phyloP scores from a whole-genome alignment of 64 coral and sea anemone genomes.

The Montipora foliosa region DNA sequence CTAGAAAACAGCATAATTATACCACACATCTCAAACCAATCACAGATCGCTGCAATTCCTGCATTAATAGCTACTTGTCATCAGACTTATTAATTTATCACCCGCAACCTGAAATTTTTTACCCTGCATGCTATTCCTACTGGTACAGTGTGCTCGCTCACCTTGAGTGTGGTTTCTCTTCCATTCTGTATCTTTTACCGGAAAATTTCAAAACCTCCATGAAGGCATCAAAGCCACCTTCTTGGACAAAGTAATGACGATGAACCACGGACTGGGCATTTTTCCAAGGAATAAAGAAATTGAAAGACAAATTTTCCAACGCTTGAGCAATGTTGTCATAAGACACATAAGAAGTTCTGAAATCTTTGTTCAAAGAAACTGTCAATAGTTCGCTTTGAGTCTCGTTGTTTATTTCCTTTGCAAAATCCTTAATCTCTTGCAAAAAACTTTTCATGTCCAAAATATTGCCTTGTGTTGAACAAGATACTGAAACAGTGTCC shows the following conservation, averaged over 20 bases:
- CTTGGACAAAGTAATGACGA: slow-evolving; percentile 93
- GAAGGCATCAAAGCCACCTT: slow-evolving; percentile 89
- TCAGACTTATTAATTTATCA: too few species aligned
- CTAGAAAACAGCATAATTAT: too few species aligned
- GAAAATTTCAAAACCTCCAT: slow-evolving; percentile 86
- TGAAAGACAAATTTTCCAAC: slow-evolving; percentile 77
- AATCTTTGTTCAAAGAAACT: background rate
- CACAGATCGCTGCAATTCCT: too few species aligned
- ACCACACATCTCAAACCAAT: too few species aligned
- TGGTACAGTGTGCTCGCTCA: background rate
- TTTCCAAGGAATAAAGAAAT: slow-evolving; percentile 94
- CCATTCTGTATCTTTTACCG: slow-evolving; percentile 64
- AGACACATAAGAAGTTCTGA: slow-evolving; percentile 23
- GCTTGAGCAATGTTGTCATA: slow-evolving; percentile 68
- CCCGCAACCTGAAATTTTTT: too few species aligned
- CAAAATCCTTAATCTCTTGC: slow-evolving; percentile 67
- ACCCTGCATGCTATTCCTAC: too few species aligned
- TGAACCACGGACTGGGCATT: slow-evolving; percentile 69
- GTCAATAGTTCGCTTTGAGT: slow-evolving; percentile 49
- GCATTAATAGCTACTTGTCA: too few species aligned
- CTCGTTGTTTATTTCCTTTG: background rate
- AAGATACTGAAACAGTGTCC: slow-evolving; percentile 67
- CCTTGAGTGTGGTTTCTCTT: slow-evolving; percentile 47
- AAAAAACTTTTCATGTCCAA: slow-evolving; percentile 63
- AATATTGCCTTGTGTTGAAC: slow-evolving; percentile 65